These are phyloP conservation scores for Tenualosa ilisha DNA, from an alignment of 2,797 vertebrate genomes.

Conservation along the genomic window DNA sequence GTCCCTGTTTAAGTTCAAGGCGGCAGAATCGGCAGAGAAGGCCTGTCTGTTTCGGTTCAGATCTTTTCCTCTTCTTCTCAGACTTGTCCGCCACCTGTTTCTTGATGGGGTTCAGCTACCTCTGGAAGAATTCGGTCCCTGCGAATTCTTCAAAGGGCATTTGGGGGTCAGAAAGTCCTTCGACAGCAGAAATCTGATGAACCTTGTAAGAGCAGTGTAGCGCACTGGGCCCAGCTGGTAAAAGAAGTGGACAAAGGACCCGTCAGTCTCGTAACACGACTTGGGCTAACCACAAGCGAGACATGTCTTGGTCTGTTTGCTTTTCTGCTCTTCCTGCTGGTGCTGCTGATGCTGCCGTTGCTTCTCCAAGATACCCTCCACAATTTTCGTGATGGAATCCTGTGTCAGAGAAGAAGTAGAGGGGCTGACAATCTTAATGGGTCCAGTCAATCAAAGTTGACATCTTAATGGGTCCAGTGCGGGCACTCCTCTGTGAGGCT, in stretches of 20 bases:
- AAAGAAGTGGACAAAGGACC: background rate
- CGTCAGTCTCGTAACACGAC: slow-evolving; percentile 20
- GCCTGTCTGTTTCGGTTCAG: slow-evolving; percentile 20
- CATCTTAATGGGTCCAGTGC: slow-evolving; percentile 22
- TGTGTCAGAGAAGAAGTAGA: slow-evolving; percentile 25
- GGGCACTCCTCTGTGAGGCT: too few relatives aligned
- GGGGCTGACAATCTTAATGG: slow-evolving; percentile 5
- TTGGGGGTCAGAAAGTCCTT: slow-evolving; percentile 36
- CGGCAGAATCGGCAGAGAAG: slow-evolving; percentile 40
- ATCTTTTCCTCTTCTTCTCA: slow-evolving; percentile 32
- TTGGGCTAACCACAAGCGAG: background rate
- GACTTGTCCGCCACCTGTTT: slow-evolving; percentile 3
- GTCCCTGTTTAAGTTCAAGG: slow-evolving; percentile 39
- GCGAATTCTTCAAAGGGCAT: slow-evolving; percentile 42
- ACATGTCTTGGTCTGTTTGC: background rate
- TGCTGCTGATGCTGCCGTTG: slow-evolving; percentile 38
- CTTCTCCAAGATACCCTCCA: slow-evolving; percentile 17
- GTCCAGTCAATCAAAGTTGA: too few relatives aligned
- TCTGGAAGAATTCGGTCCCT: slow-evolving; percentile 30
- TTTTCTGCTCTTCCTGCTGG: slow-evolving; percentile 20
- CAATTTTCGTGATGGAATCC: slow-evolving; percentile 30
- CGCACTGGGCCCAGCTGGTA: background rate
- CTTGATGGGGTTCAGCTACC: slow-evolving; percentile 25
- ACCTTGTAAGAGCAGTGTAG: slow-evolving; percentile 39
- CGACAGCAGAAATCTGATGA: background rate